Conservation (phyloP, 2,888 invertebrate species). For the Drosophila phalerata region DNA sequence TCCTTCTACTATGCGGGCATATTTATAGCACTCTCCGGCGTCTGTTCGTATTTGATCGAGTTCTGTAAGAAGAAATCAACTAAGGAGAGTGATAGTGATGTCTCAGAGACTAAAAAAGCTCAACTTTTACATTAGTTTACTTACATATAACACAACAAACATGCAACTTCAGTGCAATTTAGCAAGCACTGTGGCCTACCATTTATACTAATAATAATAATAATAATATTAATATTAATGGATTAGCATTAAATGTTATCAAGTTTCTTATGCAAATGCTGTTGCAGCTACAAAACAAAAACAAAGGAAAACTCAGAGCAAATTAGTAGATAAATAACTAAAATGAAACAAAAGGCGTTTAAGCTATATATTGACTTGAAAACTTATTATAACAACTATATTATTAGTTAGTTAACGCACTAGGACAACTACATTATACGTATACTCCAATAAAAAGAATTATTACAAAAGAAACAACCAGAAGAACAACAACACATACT, state of each 20-base stretch:
- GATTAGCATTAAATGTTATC: conserved; percentile 76
- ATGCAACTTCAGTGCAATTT: conserved; percentile 50
- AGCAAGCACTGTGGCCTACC: conserved; percentile 52
- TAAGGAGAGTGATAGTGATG: conserved; percentile 85
- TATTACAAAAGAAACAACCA: conserved; percentile 7
- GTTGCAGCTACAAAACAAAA: conserved; percentile 63
- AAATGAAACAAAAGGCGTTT: conserved; percentile 29
- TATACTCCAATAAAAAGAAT: conserved; percentile 44
- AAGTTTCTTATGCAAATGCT: conserved; percentile 77
- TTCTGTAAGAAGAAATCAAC: conserved; percentile 82
- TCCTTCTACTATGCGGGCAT: conserved; percentile 93
- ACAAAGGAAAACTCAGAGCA: conserved; percentile 51
- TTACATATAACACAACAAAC: conserved; percentile 16
- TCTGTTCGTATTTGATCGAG: conserved; percentile 84
- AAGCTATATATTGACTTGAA: conserved; percentile 58
- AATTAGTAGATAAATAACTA: conserved; percentile 63
- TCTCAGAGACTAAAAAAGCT: conserved; percentile 78
- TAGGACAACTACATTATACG: conserved; percentile 57
- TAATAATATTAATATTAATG: conserved; percentile 34
- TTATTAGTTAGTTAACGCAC: conserved; percentile 53
- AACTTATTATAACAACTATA: conserved; percentile 35
- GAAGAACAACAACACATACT: conserved; percentile 14
- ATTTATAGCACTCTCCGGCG: conserved; percentile 92
- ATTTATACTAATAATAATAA: conserved; percentile 23
- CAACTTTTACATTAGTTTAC: conserved; percentile 81